Evolutionary conservation across 2,797 vertebrate species (phyloP), one percentile per base, ranked within the genome.

Genomic region (Falco cherrug): DNA sequence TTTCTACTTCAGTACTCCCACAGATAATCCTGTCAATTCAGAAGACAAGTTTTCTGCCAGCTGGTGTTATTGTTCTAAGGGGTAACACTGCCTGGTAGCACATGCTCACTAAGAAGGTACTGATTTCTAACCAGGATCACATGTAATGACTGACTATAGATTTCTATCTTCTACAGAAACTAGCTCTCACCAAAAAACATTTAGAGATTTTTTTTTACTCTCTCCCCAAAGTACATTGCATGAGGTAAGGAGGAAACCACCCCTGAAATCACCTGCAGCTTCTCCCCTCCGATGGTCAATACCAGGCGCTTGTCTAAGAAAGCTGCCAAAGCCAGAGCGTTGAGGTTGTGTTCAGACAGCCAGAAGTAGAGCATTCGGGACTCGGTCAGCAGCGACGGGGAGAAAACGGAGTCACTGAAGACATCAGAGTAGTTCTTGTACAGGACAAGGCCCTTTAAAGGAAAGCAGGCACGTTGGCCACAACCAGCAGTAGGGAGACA

Each of bases 301-400:
- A 65, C 35, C 69, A 99, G 98, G 17, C 97, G 97, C 9, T 97
- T 96, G 26, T 99, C 99, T 5, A 98, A 79, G 95, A 99, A 98
- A 11, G 98, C 98, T 26, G 98, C 98, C 0, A 83, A 74, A 13
- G 99, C 63, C 92, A 99, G 48, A 0, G 98, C 98, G 78, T 97
- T 97, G 7, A 99, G 84, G 37, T 98, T 50, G 54, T 98, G 97
- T 54, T 99, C 98, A 0, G 98, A 99, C 75, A 99, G 48, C 99
- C 99, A 99, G 90, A 99, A 99, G 95, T 98, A 99, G 11, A 99
- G 97, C 99, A 99, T 99, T 37, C 86, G 98, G 75, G 98, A 59
- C 70, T 99, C 97, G 0, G 97, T 97, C 97, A 99, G 97, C 75
- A 99, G 98, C 0, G 91, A 88, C 0, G 99, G 98, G 1, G 98